phyloP scores from a whole-genome alignment of 2,888 invertebrate species.

The Acrobasis repandana region DNA sequence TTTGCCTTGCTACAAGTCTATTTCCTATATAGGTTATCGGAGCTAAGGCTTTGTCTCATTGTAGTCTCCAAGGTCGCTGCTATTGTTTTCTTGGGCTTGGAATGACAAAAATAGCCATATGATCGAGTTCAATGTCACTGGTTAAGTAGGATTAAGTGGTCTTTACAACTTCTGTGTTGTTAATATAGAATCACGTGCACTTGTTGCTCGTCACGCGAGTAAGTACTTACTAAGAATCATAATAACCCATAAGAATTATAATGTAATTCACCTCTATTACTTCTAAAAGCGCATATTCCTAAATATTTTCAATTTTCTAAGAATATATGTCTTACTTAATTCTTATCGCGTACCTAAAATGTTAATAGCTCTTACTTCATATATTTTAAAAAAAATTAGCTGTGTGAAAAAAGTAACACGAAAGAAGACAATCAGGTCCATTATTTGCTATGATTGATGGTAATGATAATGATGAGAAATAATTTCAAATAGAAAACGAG shows the following conservation, averaged over 20 bases:
- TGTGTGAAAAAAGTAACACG: too few species aligned
- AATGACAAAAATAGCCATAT: conserved; percentile 15
- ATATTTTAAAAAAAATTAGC: too few species aligned
- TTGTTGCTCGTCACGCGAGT: too few species aligned
- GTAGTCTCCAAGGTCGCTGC: conserved; percentile 8
- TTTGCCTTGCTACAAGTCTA: conserved; percentile 26
- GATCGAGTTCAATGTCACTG: conserved; percentile 14
- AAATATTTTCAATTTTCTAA: too few species aligned
- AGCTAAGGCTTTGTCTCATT: conserved; percentile 36
- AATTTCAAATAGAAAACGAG: background rate
- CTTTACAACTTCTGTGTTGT: background rate
- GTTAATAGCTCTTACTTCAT: too few species aligned
- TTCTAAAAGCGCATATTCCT: too few species aligned
- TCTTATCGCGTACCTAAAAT: too few species aligned
- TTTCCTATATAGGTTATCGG: conserved; percentile 57
- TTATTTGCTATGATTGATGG: background rate
- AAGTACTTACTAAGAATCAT: too few species aligned
- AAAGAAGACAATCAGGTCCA: too few species aligned
- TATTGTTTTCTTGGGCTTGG: conserved; percentile 2
- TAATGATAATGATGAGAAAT: background rate
- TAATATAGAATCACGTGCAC: background rate
- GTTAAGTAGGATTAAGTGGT: background rate
- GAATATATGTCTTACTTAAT: too few species aligned
- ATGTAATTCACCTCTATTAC: too few species aligned
- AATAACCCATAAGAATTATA: too few species aligned